Base-by-base conservation (phyloP, 2,113 vertebrate species). In the Desmodus rotundus region DNA sequence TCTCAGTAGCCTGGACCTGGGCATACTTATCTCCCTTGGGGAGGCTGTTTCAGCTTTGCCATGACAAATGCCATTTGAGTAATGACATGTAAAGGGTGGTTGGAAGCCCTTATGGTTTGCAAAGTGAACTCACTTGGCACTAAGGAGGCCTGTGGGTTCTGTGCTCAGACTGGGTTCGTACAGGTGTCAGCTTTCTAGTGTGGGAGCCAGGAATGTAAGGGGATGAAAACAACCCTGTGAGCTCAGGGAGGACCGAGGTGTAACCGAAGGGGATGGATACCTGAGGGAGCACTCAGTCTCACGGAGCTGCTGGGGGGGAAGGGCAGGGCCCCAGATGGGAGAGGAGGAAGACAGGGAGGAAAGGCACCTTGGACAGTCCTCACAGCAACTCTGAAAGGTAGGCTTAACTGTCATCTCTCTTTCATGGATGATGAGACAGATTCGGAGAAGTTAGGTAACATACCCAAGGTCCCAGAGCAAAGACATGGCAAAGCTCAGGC, bases 401-500 rank as follows among this genome's bases (percentile, higher is more conserved):
- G 19, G 3, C 24, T 26, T 58, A 65, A 41, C 67, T 19, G 10
- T 47, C 15, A 14, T 33, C 52, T 89, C 78, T 78, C 33, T 61
- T 36, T 80, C 38, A 67, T 36, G 9, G 41, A 4, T 52, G 31
- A 73, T 15, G 24, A 65, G 33, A 47, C 38, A 84, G n/a, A 80
- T 38, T 73, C 85, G 52, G 85, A 90, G 26, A 95, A 33, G 36
- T 24, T 92, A 77, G 11, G n/a, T 86, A 67, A 91, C n/a, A 33
- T 78, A 56, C 31, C 45, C 76, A 54, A 87, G 36, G 41, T 82
- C 68, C 58, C n/a, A 74, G 12, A 94, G 74, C 76, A 89, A 92
- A 13, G 14, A 52, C 47, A 20, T 5, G 6, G 6, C 63, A 78
- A 91, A 83, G 38, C 41, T 67, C n/a, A 56, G 41, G 41, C 67